A percentile compares a stretch with the other conserved stretches of the same genome.
Conservation (phyloP, 2,797 vertebrate genomes). For the Myripristis murdjan region DNA sequence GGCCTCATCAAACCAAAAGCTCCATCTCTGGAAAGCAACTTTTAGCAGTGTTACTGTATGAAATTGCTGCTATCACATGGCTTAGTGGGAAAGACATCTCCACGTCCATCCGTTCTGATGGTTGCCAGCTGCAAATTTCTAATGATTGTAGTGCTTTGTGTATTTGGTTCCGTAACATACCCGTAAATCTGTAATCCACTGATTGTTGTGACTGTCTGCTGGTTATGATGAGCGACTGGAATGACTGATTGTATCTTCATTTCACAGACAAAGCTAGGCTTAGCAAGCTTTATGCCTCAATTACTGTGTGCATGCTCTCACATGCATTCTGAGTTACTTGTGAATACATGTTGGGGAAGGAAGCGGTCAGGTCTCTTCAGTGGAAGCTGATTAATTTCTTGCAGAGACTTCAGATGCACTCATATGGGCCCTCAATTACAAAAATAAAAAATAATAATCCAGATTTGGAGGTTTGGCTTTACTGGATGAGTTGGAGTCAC, state of each 20-base stretch:
- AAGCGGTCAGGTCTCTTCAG: constrained; percentile 9
- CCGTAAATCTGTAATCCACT: constrained; percentile 37
- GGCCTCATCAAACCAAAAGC: constrained; percentile 25
- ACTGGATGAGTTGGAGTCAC: background rate
- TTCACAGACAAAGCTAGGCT: constrained; percentile 56
- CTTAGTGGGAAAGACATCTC: background rate
- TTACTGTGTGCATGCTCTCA: constrained; percentile 46
- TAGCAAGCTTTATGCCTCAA: constrained; percentile 46
- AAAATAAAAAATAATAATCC: too few species aligned
- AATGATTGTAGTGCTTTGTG: background rate
- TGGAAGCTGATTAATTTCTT: background rate
- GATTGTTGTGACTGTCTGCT: constrained; percentile 51
- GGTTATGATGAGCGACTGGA: constrained; percentile 41
- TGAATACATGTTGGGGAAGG: constrained; percentile 29
- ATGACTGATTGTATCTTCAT: constrained; percentile 59
- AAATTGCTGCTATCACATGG: constrained; percentile 24
- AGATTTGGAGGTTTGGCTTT: constrained; percentile 10
- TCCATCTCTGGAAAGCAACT: constrained; percentile 27
- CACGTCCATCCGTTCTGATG: constrained; percentile 7
- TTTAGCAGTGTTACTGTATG: constrained; percentile 15
- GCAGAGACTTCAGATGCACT: background rate
- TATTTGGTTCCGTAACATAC: constrained; percentile 30
- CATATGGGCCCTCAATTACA: too few species aligned
- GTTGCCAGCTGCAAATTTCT: constrained; percentile 6
- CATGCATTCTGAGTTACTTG: constrained; percentile 30